phyloP scores from a whole-genome alignment of 1,140 invertebrate genomes.

The Hycleus phaleratus region DNA sequence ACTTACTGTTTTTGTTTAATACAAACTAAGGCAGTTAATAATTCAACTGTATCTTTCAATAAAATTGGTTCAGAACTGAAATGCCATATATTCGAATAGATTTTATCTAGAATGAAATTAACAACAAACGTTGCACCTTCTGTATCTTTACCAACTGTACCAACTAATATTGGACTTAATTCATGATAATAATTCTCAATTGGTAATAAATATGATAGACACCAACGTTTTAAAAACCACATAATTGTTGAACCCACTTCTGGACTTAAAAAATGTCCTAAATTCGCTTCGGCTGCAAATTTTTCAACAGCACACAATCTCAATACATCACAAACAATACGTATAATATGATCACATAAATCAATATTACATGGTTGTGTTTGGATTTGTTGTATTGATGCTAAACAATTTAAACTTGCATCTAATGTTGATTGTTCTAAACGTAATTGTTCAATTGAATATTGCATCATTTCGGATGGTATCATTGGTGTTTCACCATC shows the following conservation, averaged over 20 bases:
- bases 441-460: slow-evolving; percentile 51
- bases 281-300: slow-evolving; percentile 52
- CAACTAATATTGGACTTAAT: slow-evolving; percentile 43
- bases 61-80: slow-evolving; percentile 37
- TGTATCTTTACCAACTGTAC: slow-evolving; percentile 36
- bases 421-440: slow-evolving; percentile 22
- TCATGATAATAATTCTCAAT: slow-evolving; percentile 60
- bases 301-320: slow-evolving; percentile 62
- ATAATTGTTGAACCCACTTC: slow-evolving; percentile 69
- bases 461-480: slow-evolving; percentile 65
- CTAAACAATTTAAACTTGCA: slow-evolving; percentile 44
- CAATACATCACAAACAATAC: slow-evolving; percentile 59
- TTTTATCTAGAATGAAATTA: slow-evolving; percentile 35
- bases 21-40: slow-evolving; percentile 35
- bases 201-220: slow-evolving; percentile 64
- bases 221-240: slow-evolving; percentile 76
- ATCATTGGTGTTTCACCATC: slow-evolving; percentile 71
- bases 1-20: slow-evolving; percentile 36
- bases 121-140: slow-evolving; percentile 35
- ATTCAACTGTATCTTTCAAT: slow-evolving; percentile 36
- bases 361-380: slow-evolving; percentile 44
- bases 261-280: slow-evolving; percentile 63
- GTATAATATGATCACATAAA: slow-evolving; percentile 53
- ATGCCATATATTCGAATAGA: slow-evolving; percentile 36
- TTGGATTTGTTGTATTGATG: slow-evolving; percentile 42